Evolutionary conservation across 1,140 invertebrate species (phyloP).

Genomic region (Globodera ellingtonae): DNA sequence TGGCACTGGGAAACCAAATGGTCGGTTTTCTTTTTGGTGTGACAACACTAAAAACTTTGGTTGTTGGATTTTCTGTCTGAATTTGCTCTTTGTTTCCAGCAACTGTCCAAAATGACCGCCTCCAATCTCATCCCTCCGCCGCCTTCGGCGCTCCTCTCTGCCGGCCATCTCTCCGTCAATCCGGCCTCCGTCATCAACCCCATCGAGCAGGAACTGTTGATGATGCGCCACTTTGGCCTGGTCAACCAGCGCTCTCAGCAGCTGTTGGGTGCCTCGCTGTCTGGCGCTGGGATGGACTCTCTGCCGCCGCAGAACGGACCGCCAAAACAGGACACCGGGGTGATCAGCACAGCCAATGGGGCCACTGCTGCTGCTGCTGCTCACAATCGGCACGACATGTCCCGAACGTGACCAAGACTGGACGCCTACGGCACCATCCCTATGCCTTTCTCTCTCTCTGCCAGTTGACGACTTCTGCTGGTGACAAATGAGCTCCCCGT

Average conservation of each 20-base stretch:
- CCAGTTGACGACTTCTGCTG: too few species aligned
- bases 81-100: neutral
- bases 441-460: too few species aligned
- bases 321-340: neutral
- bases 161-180: neutral
- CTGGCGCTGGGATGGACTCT: neutral
- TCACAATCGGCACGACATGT: neutral
- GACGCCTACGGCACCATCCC: neutral
- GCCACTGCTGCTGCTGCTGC: neutral
- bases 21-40: neutral
- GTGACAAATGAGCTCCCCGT: too few species aligned
- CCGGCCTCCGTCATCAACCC: slow-evolving; percentile 14
- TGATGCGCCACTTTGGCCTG: slow-evolving; percentile 25
- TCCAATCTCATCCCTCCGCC: slow-evolving; percentile 4
- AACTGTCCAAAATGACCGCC: neutral
- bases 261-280: neutral
- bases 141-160: neutral
- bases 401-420: neutral
- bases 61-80: neutral
- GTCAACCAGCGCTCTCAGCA: slow-evolving; percentile 5
- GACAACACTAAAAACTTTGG: neutral
- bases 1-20: slow-evolving; percentile 7
- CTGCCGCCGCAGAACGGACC: neutral
- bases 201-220: slow-evolving; percentile 37
- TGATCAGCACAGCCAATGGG: neutral